Percentiles rank a stretch among this genome's conserved stretches.
Evolutionary conservation across 2,113 vertebrate species (phyloP).

Genomic region (Promerops cafer): DNA sequence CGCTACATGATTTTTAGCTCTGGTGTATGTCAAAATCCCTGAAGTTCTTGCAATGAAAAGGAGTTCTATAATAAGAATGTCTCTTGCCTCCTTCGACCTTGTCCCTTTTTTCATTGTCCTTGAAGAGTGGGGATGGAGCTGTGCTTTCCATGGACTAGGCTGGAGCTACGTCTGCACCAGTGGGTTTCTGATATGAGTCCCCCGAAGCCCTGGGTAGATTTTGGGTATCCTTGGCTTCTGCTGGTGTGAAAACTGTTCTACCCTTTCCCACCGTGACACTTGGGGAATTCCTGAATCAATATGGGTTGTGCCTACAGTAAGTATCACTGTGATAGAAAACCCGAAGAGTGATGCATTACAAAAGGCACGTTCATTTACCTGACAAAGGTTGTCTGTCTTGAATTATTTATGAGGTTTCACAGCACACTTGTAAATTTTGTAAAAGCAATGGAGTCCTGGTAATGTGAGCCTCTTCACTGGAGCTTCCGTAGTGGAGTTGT

Average conservation of each 20-base stretch:
- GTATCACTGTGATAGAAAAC: background rate
- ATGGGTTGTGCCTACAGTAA: background rate
- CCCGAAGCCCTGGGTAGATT: background rate
- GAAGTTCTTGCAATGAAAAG: background rate
- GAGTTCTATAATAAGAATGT: background rate
- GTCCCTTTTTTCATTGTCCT: background rate
- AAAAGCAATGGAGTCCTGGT: slow-evolving; percentile 15
- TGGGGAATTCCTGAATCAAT: background rate
- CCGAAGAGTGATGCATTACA: background rate
- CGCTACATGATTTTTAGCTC: background rate
- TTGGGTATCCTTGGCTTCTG: background rate
- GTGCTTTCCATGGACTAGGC: background rate
- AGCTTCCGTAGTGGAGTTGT: background rate
- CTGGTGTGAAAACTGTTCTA: background rate
- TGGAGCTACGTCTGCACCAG: background rate
- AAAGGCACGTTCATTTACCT: slow-evolving; percentile 30
- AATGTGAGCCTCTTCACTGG: slow-evolving; percentile 9
- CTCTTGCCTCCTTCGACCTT: background rate
- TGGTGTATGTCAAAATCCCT: background rate
- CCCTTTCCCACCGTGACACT: background rate
- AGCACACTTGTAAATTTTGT: slow-evolving; percentile 48
- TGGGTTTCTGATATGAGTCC: background rate
- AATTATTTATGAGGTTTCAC: slow-evolving; percentile 50
- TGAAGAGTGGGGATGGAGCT: background rate
- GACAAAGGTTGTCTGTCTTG: slow-evolving; percentile 25